These are phyloP conservation scores for Megaptera novaeangliae DNA, from an alignment of 2,113 vertebrate species.

Conservation along the genomic window DNA sequence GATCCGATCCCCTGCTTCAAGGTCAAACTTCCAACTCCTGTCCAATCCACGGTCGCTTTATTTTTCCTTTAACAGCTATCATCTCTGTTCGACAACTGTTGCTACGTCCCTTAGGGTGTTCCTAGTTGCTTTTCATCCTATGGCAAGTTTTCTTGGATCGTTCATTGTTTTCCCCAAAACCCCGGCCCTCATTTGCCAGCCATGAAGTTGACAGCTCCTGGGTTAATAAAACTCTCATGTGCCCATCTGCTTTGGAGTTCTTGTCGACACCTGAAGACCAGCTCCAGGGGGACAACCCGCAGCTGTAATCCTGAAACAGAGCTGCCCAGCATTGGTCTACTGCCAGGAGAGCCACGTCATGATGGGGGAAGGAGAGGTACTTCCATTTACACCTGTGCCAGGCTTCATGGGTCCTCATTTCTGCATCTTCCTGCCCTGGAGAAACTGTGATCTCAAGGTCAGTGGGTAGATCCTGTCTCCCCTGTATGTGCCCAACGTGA, in stretches of 20 bases:
- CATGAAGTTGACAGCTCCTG: not conserved
- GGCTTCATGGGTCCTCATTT: not conserved
- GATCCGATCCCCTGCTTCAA: not conserved
- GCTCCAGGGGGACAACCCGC: not conserved
- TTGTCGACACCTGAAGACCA: not conserved
- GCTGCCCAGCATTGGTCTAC: not conserved
- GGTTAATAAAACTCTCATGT: not conserved
- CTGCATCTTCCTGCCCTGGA: not conserved
- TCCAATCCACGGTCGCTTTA: not conserved
- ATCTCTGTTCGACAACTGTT: not conserved
- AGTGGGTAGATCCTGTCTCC: not conserved
- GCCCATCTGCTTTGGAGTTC: not conserved
- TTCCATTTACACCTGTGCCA: not conserved
- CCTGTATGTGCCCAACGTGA: rapidly evolving
- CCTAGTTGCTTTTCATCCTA: not conserved
- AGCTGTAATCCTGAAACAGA: not conserved
- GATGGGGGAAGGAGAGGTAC: not conserved
- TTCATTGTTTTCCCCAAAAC: not conserved
- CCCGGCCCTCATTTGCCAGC: not conserved
- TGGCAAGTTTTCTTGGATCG: not conserved
- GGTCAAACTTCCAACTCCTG: not conserved
- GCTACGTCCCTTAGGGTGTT: not conserved
- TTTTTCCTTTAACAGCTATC: not conserved
- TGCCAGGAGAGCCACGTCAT: rapidly evolving
- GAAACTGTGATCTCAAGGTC: not conserved